Evolutionary conservation across 1,140 invertebrate genomes (phyloP).

Genomic region (Delia radicum): DNA sequence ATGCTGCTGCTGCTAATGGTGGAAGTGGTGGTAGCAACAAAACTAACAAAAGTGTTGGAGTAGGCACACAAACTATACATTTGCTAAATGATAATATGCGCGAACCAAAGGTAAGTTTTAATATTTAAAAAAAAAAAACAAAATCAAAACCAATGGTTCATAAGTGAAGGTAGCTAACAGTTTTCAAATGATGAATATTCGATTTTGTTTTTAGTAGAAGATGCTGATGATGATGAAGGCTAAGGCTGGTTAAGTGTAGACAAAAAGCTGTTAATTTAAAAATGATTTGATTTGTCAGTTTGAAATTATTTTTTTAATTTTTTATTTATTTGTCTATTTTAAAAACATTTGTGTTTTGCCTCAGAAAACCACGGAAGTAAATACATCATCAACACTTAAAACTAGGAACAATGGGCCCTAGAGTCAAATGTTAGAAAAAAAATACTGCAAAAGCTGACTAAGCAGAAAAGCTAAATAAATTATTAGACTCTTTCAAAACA

Average conservation of each 20-base stretch:
- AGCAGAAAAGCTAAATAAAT: too few relatives aligned
- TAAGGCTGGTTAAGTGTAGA: not conserved
- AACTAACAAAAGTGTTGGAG: not conserved
- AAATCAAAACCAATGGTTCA: too few relatives aligned
- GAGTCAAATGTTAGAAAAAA: too few relatives aligned
- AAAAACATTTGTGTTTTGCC: not conserved
- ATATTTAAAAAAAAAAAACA: not conserved
- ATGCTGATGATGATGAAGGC: not conserved
- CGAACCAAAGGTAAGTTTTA: conserved; percentile 51
- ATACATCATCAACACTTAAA: not conserved
- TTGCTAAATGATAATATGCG: conserved; percentile 37
- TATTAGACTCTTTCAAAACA: too few relatives aligned
- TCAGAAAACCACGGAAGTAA: not conserved
- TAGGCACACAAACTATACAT: not conserved
- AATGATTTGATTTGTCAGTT: not conserved
- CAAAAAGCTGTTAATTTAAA: not conserved
- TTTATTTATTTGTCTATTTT: too few relatives aligned
- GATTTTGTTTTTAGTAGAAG: not conserved
- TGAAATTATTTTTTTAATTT: too few relatives aligned
- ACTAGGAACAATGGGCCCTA: too few relatives aligned
- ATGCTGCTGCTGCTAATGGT: too few relatives aligned
- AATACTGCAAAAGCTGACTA: too few relatives aligned
- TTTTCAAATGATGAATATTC: too few relatives aligned
- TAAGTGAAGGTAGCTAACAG: too few relatives aligned
- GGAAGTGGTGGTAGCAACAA: not conserved